Conservation (phyloP, 2,888 invertebrate species). For the Notocelia uddmanniana region DNA sequence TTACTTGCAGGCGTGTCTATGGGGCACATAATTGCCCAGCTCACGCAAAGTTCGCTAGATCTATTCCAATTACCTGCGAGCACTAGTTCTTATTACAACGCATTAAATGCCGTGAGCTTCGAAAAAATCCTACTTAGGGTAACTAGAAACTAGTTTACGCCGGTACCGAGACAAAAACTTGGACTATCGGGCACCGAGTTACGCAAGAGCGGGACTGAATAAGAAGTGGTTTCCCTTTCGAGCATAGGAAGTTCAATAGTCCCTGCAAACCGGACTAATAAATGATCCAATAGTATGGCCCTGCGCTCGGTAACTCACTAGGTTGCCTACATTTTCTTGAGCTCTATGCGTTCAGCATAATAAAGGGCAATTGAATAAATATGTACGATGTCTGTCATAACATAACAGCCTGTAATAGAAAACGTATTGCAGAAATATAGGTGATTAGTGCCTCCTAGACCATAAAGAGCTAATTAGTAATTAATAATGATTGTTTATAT, state of each 20-base stretch:
- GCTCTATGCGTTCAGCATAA: slow-evolving; percentile 14
- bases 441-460: slow-evolving; percentile 8
- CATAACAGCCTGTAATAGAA: not conserved
- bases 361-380: slow-evolving; percentile 14
- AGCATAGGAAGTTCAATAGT: slow-evolving; percentile 77
- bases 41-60: slow-evolving; percentile 48
- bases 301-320: slow-evolving; percentile 17
- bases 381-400: slow-evolving; percentile 10
- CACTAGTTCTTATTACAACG: slow-evolving; percentile 40
- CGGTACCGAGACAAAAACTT: slow-evolving; percentile 74
- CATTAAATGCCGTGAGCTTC: slow-evolving; percentile 46
- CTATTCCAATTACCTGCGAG: slow-evolving; percentile 42
- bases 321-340: slow-evolving; percentile 29
- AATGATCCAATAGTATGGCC: slow-evolving; percentile 23
- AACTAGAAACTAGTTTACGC: slow-evolving; percentile 58
- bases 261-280: slow-evolving; percentile 65
- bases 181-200: slow-evolving; percentile 70
- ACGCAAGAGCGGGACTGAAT: slow-evolving; percentile 75
- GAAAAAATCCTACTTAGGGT: slow-evolving; percentile 55
- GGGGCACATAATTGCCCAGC: slow-evolving; percentile 54
- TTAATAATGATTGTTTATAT: not conserved
- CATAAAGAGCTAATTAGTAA: slow-evolving; percentile 9
- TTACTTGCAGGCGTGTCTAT: slow-evolving; percentile 50
- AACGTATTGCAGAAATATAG: not conserved
- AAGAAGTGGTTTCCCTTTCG: slow-evolving; percentile 79